These are phyloP conservation scores for Sisor rabdophorus DNA, from an alignment of 2,113 vertebrate species.

Conservation along the genomic window DNA sequence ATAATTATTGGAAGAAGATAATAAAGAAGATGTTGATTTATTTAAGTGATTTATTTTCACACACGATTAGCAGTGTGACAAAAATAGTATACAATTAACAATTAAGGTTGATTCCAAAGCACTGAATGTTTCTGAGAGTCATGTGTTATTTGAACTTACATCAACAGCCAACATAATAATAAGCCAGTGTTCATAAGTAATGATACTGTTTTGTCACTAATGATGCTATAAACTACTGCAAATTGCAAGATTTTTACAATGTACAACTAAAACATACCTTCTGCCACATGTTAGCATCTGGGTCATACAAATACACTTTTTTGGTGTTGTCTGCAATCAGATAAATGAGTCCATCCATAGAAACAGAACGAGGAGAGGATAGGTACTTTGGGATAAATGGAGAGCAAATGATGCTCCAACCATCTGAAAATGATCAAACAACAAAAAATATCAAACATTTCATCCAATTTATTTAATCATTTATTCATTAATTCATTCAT, in stretches of 20 bases:
- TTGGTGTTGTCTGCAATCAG: conserved; percentile 96
- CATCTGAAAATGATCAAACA: conserved; percentile 65
- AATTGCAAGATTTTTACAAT: background rate
- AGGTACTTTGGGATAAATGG: conserved; percentile 97
- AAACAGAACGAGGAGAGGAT: conserved; percentile 84
- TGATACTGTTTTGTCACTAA: background rate
- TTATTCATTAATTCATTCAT: no score
- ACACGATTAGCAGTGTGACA: background rate
- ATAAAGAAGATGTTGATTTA: no score
- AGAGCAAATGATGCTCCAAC: conserved; percentile 84
- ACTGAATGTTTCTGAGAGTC: background rate
- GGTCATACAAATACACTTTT: conserved; percentile 87
- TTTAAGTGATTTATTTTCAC: background rate
- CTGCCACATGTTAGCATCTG: conserved; percentile 91
- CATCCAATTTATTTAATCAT: no score
- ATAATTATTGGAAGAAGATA: background rate
- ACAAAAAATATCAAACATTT: background rate
- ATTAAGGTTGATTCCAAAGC: background rate
- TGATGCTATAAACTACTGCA: background rate
- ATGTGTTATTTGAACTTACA: background rate
- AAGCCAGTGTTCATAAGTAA: background rate
- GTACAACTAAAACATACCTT: conserved; percentile 71
- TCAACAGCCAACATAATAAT: background rate
- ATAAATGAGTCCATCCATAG: conserved; percentile 80
- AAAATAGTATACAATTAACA: background rate